Evolutionary conservation across 2,888 invertebrate genomes (phyloP), one percentile per base, ranked within the genome.

Genomic region (Dendrolimus pini): DNA sequence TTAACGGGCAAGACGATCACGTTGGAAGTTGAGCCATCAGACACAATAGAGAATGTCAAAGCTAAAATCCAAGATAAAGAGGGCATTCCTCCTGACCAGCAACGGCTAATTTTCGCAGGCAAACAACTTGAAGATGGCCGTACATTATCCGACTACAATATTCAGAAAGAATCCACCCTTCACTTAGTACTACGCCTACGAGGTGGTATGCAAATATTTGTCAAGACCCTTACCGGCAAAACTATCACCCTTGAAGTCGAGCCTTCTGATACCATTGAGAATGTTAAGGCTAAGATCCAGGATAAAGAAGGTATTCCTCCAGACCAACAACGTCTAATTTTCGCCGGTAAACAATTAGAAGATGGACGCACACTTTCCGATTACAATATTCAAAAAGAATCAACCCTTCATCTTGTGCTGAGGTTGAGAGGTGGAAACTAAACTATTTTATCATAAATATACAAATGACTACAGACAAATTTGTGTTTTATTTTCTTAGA

Each of bases 61-160:
- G 87, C 90, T 2, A 91, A 91, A 66, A 91, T 91, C 56, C 91
- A 91, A 67, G 89, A 89, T 60, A 89, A 56, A 47, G 56, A 56
- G 13, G 55, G 55, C 18, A 55, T 55, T 52, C 55, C 55, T 10
- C 56, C 56, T 87, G 60, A 87, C 86, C 73, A 89, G 89, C 93
- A 93, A 75, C 82, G 93, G 65, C 73, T 93, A 70, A 93, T 93
- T 70, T 93, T 93, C 73, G 93, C 93, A 60, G 94, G 94, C 7
- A 93, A 93, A 75, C 94, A 94, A 79, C 70, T 94, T 56, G 93
- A 93, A 80, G 94, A 94, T 85, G 93, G 93, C 0, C 87, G 93
- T 9, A 93, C 93, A 1, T 75, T 93, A 12, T 56, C 56, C 2
- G 56, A 56, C 42, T 56, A 56, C 56, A 9, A 92, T 92, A 58